Base-by-base conservation (phyloP, 2,888 invertebrate genomes). In the Polyommatus iphigenia region DNA sequence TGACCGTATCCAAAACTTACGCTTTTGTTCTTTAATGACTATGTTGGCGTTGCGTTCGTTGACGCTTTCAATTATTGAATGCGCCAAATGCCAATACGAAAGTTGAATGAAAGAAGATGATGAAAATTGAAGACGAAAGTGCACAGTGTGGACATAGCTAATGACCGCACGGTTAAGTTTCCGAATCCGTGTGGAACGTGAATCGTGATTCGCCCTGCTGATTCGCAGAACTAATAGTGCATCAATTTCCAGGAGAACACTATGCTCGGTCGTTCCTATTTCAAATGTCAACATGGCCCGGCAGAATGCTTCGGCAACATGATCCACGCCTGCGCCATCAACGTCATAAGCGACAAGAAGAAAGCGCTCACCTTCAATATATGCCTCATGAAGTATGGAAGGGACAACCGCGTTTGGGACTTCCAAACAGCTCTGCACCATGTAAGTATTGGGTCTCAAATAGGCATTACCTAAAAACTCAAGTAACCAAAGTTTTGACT, bases 301-400 rank as follows among this genome's bases (percentile, higher is more conserved):
- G 84, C 90, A 0, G 97, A 97, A 89, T 98, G 97, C 85, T 94
- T 95, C 82, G 97, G 96, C 0, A 98, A 98, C 87, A 97, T 95
- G 83, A 95, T 97, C 78, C 97, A 98, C 87, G 96, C 97, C 0
- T 98, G 98, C 87, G 95, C 95, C 0, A 94, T 96, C 76, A 94
- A 96, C 81, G 85, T 93, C 20, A 89, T 97, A n/a, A 86, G 89
- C 77, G 95, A 96, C 85, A 90, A 91, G 20, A 89, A 94, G 5
- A 84, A 90, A 54, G 94, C 95, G 76, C 85, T 97, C 18, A 90
- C 95, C 83, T 96, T 96, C 84, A 93, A 97, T 71, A 90, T 95
- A 2, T 97, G 97, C 84, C 96, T 97, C 96, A 96, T 97, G 83
- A 76, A 77, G 50, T 77, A 78, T 15, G 77, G 15, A n/a, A 32